Evolutionary conservation across 2,113 vertebrate genomes (phyloP), one percentile per base, ranked within the genome.

Genomic region (Scopus umbretta): DNA sequence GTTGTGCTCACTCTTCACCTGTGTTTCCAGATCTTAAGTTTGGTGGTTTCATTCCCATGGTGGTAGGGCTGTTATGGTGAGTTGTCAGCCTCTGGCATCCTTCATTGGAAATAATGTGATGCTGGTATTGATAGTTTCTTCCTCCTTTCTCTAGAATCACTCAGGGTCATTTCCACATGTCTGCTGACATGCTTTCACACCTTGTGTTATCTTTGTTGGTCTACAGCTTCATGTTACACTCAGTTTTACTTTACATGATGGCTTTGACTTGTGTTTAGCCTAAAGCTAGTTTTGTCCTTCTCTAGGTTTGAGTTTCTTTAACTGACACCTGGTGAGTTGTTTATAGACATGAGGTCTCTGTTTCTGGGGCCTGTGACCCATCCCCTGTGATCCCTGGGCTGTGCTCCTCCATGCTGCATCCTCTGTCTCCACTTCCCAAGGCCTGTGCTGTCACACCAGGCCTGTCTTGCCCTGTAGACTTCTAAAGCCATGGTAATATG

Each of bases 331-430:
- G 22, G 5, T 38, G 15, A 78, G 5, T 6, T 80, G 10, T 58
- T 86, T 14, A 43, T 18, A 61, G 12, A 20, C 7, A 2, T 45
- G 27, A 76, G 14, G 7, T 85, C 4, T 79, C 22, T 3, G 0
- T 0, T 49, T 79, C 56, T 0, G 3, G n/a, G 4, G 8, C 27
- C 66, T 53, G 11, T 86, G 55, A 25, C 53, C 14, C 7, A 42
- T 29, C 17, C 17, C 6, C 9, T 59, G 20, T 23, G 34, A 52
- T 42, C n/a, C 38, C 0, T 0, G 21, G 10, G 10, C 13, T 55
- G 5, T 58, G 22, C 29, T 76, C 8, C 7, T 65, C 36, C 27
- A 40, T 0, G 0, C 30, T 61, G 4, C 3, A 10, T 53, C 26
- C 8, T 58, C 11, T 34, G 2, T 52, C 34, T 76, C 49, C 3